Base-by-base conservation (phyloP, 92 coral and sea anemone genomes). In the Parazoanthus swiftii region DNA sequence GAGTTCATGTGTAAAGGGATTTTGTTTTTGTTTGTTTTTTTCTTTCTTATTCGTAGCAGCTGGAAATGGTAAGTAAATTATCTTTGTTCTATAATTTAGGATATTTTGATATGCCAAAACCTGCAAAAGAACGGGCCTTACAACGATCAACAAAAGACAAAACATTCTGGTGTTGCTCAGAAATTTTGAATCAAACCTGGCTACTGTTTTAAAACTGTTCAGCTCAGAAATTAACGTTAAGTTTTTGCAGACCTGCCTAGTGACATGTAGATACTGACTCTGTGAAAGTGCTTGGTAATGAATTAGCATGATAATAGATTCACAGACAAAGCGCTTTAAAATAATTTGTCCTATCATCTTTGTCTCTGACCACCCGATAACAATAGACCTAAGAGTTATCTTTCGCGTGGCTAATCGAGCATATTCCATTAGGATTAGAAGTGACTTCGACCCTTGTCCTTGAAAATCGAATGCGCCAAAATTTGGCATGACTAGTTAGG, bases 301-400 rank as follows among this genome's bases (percentile, higher is more conserved):
- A 71, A 71, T 84, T 84, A 70, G 87, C 87, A 84, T 84, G 39
- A 84, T 46, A 84, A 84, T 25, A 84, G 66, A 25, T 29, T 74
- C 38, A 1, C 48, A 25, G 33, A 5, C 21, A 71, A 68, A 44
- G 23, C 51, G 44, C 59, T 54, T 54, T 54, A 77, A 42, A 14
- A 38, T 20, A 36, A 36, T 43, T 72, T 46, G 65, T 48, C 42
- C 67, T 71, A 70, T 71, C 79, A 46, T n/a, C 78, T 25, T 48
- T 68, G 56, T 11, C n/a, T 76, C 26, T n/a, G 51, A 18, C 26
- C 46, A 76, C 44, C 58, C 46, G 14, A 42, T 4, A n/a, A 43
- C 77, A 84, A 46, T 26, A 13, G 67, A 46, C 21, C 20, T 16
- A n/a, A 79, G 50, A 51, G 66, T 51, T 36, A 44, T 35, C 87